Conservation (phyloP, 2,888 invertebrate genomes). For the Clistopyga incitator region DNA sequence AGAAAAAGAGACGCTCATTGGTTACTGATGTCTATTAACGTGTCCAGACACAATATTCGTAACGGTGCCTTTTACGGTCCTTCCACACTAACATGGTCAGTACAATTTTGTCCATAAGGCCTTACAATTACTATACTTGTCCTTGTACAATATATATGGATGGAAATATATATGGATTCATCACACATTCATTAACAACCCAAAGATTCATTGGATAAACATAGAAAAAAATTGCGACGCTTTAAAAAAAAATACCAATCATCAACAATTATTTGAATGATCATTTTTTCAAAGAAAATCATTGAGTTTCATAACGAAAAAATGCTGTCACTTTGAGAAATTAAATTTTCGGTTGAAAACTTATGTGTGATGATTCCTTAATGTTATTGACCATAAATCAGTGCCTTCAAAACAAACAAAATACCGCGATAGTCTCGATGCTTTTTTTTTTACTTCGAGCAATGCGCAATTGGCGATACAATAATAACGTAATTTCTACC, state of each 20-base stretch:
- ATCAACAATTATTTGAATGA: too few species aligned
- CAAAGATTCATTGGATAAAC: too few species aligned
- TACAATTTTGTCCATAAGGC: slow-evolving; percentile 33
- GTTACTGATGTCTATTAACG: slow-evolving; percentile 39
- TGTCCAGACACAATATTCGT: slow-evolving; percentile 50
- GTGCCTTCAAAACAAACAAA: slow-evolving; percentile 23
- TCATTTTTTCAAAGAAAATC: too few species aligned
- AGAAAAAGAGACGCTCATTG: slow-evolving; percentile 29
- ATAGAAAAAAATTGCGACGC: too few species aligned
- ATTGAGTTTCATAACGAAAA: too few species aligned
- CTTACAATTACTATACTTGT: slow-evolving; percentile 4
- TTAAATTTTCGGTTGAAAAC: too few species aligned
- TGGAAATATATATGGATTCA: neutral
- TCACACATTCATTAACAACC: too few species aligned
- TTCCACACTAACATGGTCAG: slow-evolving; percentile 50
- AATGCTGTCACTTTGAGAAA: too few species aligned
- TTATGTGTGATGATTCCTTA: too few species aligned
- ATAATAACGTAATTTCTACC: slow-evolving; percentile 28
- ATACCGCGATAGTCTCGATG: neutral
- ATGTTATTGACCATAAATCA: neutral
- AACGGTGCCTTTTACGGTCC: slow-evolving; percentile 53
- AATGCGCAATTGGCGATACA: slow-evolving; percentile 23
- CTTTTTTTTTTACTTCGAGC: slow-evolving; percentile 23
- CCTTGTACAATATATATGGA: slow-evolving; percentile 33
- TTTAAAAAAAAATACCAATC: too few species aligned